Evolutionary conservation across 2,113 vertebrate genomes (phyloP).

Genomic region (Formicarius rufipectus): DNA sequence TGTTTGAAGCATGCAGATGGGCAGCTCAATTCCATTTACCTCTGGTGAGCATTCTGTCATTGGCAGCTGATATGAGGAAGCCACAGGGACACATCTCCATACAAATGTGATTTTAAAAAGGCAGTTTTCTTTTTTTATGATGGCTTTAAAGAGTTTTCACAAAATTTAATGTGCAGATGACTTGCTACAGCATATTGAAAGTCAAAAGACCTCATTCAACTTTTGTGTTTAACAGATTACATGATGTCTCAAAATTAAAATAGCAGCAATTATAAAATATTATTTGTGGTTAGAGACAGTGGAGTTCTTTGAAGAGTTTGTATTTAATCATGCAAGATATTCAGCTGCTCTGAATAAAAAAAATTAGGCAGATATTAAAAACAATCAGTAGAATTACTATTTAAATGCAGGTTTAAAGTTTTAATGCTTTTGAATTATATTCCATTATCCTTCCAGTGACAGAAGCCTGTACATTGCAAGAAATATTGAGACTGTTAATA

Average conservation of each 20-base stretch:
- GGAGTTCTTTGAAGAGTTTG: background rate
- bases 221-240: conserved; percentile 44
- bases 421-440: conserved; percentile 30
- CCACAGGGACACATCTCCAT: conserved; percentile 71
- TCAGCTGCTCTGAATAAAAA: conserved; percentile 19
- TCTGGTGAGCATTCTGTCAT: conserved; percentile 63
- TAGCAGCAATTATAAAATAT: conserved; percentile 36
- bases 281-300: conserved; percentile 14
- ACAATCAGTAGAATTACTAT: conserved; percentile 29
- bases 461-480: background rate
- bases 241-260: conserved; percentile 47
- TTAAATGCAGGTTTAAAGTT: conserved; percentile 27
- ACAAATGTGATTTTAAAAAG: conserved; percentile 72
- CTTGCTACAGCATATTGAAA: conserved; percentile 58
- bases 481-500: background rate
- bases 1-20: conserved; percentile 81
- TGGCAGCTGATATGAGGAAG: conserved; percentile 58
- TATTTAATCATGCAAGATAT: conserved; percentile 5
- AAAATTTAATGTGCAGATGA: conserved; percentile 54
- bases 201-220: conserved; percentile 37
- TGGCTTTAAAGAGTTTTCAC: conserved; percentile 41
- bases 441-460: conserved; percentile 1
- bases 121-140: conserved; percentile 63
- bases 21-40: conserved; percentile 69
- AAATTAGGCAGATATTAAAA: conserved; percentile 10